phyloP scores from a whole-genome alignment of 2,888 invertebrate genomes.

The Noctua comes region DNA sequence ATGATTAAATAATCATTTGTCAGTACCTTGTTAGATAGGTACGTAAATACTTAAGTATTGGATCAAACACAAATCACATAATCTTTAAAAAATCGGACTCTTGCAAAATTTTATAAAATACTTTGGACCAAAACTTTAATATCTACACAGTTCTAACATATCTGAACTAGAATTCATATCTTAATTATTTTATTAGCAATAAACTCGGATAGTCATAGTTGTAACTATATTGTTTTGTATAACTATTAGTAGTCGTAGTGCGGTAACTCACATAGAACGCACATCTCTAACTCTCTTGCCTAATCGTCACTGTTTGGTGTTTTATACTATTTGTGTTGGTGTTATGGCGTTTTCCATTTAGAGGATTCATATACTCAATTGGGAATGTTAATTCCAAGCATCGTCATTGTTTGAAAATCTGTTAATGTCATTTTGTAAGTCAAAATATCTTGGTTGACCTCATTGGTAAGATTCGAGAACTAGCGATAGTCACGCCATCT shows the following conservation, averaged over 20 bases:
- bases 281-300: slow-evolving; percentile 77
- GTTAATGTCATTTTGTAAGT: background rate
- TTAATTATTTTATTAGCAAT: slow-evolving; percentile 83
- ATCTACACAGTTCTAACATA: slow-evolving; percentile 83
- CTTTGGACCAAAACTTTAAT: slow-evolving; percentile 85
- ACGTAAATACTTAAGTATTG: background rate
- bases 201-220: slow-evolving; percentile 75
- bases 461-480: background rate
- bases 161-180: slow-evolving; percentile 86
- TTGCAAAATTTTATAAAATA: slow-evolving; percentile 66
- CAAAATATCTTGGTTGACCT: background rate
- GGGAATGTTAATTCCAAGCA: too few species aligned
- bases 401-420: background rate
- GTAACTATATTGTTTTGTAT: slow-evolving; percentile 69
- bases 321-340: slow-evolving; percentile 70
- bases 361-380: slow-evolving; percentile 34
- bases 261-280: slow-evolving; percentile 68
- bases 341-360: slow-evolving; percentile 70
- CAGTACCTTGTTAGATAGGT: slow-evolving; percentile 10
- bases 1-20: slow-evolving; percentile 2
- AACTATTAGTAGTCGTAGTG: slow-evolving; percentile 65
- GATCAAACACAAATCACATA: slow-evolving; percentile 24
- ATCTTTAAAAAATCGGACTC: slow-evolving; percentile 25
- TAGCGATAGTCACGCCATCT: background rate
- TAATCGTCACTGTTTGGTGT: slow-evolving; percentile 72